These are phyloP conservation scores for Calameuta filiformis DNA, from an alignment of 2,888 invertebrate species.

Conservation along the genomic window DNA sequence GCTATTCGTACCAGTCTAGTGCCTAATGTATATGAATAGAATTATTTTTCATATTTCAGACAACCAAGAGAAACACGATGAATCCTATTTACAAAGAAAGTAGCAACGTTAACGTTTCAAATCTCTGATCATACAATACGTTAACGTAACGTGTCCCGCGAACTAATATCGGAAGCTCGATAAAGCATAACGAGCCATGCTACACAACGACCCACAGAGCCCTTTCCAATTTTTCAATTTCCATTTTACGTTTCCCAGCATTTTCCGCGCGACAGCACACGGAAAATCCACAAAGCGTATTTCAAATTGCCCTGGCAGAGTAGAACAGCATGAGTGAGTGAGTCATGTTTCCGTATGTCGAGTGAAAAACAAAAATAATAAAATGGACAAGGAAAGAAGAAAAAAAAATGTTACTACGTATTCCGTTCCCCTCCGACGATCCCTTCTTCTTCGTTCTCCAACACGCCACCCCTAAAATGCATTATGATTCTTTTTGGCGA, in stretches of 20 bases:
- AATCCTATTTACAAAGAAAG: constrained; percentile 21
- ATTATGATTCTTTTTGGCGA: background rate
- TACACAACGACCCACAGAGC: constrained; percentile 16
- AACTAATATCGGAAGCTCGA: constrained; percentile 36
- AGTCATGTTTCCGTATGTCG: constrained; percentile 27
- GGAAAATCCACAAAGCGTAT: constrained; percentile 36
- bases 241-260: constrained; percentile 34
- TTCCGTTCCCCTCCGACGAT: background rate
- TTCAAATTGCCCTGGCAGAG: constrained; percentile 34
- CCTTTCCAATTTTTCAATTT: constrained; percentile 41
- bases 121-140: background rate
- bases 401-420: background rate
- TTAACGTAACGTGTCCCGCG: background rate
- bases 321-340: constrained; percentile 8
- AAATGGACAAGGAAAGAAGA: background rate
- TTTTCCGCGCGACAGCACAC: constrained; percentile 36
- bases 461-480: background rate
- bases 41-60: constrained; percentile 11
- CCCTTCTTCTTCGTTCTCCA: background rate
- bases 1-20: background rate
- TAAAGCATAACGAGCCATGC: constrained; percentile 41
- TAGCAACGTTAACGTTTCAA: background rate
- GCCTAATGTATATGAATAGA: background rate
- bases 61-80: constrained; percentile 9
- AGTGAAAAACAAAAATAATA: background rate